Conservation (phyloP, 2,888 invertebrate genomes). For the Drosophila vallismaia region DNA sequence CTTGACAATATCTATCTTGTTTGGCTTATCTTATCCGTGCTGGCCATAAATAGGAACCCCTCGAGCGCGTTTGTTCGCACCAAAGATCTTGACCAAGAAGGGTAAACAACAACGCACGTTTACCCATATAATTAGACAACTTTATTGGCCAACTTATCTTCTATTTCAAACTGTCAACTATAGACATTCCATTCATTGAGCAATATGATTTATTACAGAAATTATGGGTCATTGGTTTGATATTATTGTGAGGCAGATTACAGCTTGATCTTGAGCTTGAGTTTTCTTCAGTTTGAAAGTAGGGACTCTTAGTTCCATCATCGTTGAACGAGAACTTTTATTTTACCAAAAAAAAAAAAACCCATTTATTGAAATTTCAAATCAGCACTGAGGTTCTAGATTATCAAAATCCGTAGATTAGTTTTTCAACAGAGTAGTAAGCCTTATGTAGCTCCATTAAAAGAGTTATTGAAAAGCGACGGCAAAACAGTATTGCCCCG, state of each 20-base stretch:
- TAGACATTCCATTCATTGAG: conserved; percentile 9
- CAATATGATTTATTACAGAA: background rate
- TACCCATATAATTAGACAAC: conserved; percentile 1
- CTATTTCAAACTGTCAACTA: conserved; percentile 13
- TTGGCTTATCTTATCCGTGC: conserved; percentile 25
- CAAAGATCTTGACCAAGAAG: conserved; percentile 25
- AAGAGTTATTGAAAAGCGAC: conserved; percentile 12
- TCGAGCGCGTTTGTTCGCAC: conserved; percentile 29
- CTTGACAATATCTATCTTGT: conserved; percentile 5
- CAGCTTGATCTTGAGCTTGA: no score
- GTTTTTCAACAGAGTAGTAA: conserved; percentile 14
- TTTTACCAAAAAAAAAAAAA: background rate
- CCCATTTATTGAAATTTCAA: background rate
- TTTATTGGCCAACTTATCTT: conserved; percentile 7
- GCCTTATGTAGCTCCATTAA: conserved; percentile 23
- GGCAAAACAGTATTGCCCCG: conserved; percentile 30
- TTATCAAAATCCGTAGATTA: conserved; percentile 36
- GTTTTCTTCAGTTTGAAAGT: background rate
- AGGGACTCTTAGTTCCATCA: background rate
- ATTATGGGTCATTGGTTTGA: no score
- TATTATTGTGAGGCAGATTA: background rate
- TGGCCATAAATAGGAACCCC: conserved; percentile 46
- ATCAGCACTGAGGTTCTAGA: conserved; percentile 11
- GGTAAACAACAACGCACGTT: conserved; percentile 3
- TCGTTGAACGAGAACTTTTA: background rate